A percentile compares a stretch with the other conserved stretches of the same genome.
Evolutionary conservation across 2,888 invertebrate genomes (phyloP).

Genomic region (Amblyjoppa fuscipennis): DNA sequence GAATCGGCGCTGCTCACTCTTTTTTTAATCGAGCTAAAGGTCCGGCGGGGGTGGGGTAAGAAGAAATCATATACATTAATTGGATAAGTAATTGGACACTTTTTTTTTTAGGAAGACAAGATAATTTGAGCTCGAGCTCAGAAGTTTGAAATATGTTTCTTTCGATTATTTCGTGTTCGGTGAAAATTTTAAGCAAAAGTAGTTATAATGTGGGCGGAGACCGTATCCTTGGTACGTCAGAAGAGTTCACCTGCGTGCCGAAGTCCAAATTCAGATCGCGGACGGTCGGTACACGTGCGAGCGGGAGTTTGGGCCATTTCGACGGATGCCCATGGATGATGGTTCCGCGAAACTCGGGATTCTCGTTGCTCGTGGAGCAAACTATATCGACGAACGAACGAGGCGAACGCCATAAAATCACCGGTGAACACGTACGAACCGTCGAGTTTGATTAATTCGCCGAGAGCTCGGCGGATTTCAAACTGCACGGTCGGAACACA

Average conservation of each 20-base stretch:
- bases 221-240: constrained; percentile 11
- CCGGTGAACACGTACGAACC: constrained; percentile 70
- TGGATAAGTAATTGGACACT: constrained; percentile 19
- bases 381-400: not conserved
- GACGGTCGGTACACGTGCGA: constrained; percentile 24
- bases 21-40: not conserved
- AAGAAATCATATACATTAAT: constrained; percentile 18
- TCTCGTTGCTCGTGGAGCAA: not conserved
- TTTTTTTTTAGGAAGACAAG: not conserved
- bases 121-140: not conserved
- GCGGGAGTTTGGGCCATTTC: constrained; percentile 22
- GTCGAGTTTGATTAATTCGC: constrained; percentile 79
- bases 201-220: constrained; percentile 9
- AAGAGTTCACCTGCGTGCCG: not conserved
- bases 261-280: constrained; percentile 26
- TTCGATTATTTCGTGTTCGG: not conserved
- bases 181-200: not conserved
- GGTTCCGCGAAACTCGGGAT: not conserved
- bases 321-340: constrained; percentile 20
- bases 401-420: constrained; percentile 71
- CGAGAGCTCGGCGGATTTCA: constrained; percentile 72
- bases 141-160: not conserved
- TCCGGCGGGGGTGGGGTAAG: not conserved
- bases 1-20: not conserved
- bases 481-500: constrained; percentile 49